These are phyloP conservation scores for Drosophila tani DNA, from an alignment of 1,140 invertebrate genomes.

Conservation along the genomic window DNA sequence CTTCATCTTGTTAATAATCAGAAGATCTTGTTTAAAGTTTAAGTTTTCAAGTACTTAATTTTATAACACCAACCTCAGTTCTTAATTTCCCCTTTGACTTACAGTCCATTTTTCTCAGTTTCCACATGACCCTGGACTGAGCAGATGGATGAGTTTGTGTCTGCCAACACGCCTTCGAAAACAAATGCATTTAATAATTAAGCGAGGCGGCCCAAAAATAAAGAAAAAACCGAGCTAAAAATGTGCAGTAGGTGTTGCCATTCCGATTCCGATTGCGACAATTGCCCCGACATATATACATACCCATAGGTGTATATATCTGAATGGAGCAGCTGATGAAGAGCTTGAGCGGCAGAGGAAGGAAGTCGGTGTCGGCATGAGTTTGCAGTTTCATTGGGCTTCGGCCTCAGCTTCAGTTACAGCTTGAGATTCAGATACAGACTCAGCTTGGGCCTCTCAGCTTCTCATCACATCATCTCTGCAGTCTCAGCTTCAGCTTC, in stretches of 20 bases:
- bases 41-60: not conserved
- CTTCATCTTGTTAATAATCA: not conserved
- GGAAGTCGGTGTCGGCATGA: conserved; percentile 75
- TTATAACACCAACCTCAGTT: not conserved
- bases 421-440: conserved; percentile 20
- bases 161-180: conserved; percentile 52
- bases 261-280: conserved; percentile 45
- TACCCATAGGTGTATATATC: conserved; percentile 15
- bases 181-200: conserved; percentile 64
- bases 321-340: conserved; percentile 22
- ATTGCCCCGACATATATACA: conserved; percentile 27
- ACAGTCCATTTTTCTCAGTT: conserved; percentile 19
- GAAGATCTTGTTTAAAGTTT: not conserved
- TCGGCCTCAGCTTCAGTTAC: conserved; percentile 32
- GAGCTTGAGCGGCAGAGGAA: conserved; percentile 46
- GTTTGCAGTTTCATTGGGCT: conserved; percentile 59
- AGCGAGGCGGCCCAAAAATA: conserved; percentile 40
- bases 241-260: conserved; percentile 56
- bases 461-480: conserved; percentile 25
- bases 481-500: conserved; percentile 16
- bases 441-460: conserved; percentile 3
- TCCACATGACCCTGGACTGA: conserved; percentile 43
- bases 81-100: not conserved
- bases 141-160: conserved; percentile 35
- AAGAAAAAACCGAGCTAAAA: conserved; percentile 18